These are phyloP conservation scores for Mayetiola destructor DNA, from an alignment of 2,888 invertebrate species.

Conservation along the genomic window DNA sequence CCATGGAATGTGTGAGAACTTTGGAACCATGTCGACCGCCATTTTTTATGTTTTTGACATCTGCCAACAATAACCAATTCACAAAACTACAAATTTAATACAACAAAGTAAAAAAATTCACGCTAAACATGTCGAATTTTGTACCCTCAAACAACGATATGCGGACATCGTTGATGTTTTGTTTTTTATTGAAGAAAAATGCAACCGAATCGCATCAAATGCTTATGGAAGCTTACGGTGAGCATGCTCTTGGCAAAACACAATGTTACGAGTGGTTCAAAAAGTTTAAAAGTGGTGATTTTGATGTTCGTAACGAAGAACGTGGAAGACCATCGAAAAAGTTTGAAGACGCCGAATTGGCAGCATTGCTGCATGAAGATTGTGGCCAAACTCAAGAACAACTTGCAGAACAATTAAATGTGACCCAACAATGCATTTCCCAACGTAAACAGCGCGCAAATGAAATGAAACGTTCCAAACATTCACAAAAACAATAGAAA, in stretches of 20 bases:
- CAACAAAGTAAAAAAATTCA: not conserved
- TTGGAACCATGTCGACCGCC: not conserved
- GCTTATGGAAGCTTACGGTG: conserved; percentile 3
- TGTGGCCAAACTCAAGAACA: conserved; percentile 4
- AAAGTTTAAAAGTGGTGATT: conserved; percentile 10
- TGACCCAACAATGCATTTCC: not conserved
- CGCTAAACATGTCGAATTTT: not conserved
- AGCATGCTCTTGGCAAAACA: not conserved
- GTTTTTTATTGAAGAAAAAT: not conserved
- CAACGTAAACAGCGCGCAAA: no score
- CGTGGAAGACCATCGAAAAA: not conserved
- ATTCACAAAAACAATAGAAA: no score
- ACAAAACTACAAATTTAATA: not conserved
- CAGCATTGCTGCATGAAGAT: conserved; percentile 4
- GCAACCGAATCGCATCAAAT: conserved; percentile 1
- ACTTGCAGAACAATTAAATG: conserved; percentile 4
- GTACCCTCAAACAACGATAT: conserved; percentile 1
- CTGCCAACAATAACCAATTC: not conserved
- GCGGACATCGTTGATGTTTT: not conserved
- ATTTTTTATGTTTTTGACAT: not conserved
- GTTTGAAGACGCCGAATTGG: conserved; percentile 6
- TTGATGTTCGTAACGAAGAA: not conserved
- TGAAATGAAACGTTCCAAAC: no score
- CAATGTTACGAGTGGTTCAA: conserved; percentile 6
- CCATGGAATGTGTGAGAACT: not conserved